Evolutionary conservation across 2,113 vertebrate genomes (phyloP).

Genomic region (Mesocricetus auratus): DNA sequence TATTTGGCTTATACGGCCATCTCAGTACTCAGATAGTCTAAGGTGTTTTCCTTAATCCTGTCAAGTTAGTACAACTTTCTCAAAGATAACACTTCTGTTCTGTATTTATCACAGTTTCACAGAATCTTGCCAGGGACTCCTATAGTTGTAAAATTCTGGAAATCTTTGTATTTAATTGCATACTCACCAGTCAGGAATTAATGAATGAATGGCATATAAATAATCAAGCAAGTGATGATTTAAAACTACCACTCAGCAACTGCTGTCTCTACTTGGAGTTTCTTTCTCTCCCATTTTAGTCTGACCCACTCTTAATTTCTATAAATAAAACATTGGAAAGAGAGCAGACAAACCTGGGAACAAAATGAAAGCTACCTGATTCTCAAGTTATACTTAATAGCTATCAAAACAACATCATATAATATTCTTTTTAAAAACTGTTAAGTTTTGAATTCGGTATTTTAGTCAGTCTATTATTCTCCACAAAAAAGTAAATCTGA

Average conservation of each 20-base stretch:
- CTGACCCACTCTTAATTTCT: background rate
- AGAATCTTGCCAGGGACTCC: too few relatives aligned
- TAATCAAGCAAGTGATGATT: background rate
- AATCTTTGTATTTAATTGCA: background rate
- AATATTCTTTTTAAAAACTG: background rate
- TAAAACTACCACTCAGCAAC: background rate
- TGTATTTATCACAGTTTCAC: background rate
- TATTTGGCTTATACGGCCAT: background rate
- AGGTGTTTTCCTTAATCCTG: background rate
- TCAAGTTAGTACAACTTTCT: background rate
- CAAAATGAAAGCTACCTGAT: background rate
- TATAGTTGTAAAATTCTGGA: background rate
- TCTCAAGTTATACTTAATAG: background rate
- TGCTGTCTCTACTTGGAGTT: background rate
- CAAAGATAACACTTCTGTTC: background rate
- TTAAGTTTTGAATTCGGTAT: background rate
- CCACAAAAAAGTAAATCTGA: background rate
- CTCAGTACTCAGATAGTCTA: background rate
- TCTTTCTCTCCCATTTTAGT: background rate
- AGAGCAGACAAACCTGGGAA: background rate
- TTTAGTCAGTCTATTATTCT: slow-evolving; percentile 5
- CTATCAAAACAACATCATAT: background rate
- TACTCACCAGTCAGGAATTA: background rate
- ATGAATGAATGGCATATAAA: background rate
- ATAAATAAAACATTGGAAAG: background rate